Evolutionary conservation across 1,140 invertebrate species (phyloP), one percentile per base, ranked within the genome.

Genomic region (Bombus superbus): DNA sequence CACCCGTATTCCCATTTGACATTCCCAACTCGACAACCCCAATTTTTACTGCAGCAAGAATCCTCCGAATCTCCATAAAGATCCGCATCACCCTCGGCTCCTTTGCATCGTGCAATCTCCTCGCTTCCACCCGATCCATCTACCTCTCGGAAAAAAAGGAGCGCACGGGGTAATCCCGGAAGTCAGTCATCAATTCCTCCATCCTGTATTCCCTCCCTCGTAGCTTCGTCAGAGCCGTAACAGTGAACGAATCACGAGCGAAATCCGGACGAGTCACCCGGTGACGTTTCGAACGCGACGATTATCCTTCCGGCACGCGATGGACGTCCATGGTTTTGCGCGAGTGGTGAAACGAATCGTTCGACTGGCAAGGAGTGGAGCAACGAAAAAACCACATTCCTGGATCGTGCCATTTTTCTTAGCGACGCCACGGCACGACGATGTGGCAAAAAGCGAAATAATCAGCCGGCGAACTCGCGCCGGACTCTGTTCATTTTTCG

Each of bases 371-470:
- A 35, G 59, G 59, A 47, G 25, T 35, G 78, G 25, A 10, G 5
- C 69, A 47, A 32, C 72, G 77, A 81, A 89, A 90, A 90, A 90
- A 90, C 89, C 57, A 80, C 78, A 81, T 83, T 90, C 82, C 64
- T 57, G 78, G 88, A 87, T 87, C 86, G 75, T 40, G 88, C 73
- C 81, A 90, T 90, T 90, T 90, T 88, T 88, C 88, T 87, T 64
- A 35, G 40, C 68, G 74, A 68, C 75, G 68, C 76, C 69, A 35
- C 62, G 72, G 62, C 53, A 68, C 71, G 35, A 64, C 59, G 18
- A 13, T 18, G 18, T n/a, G 57, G 69, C 86, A 90, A 90, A 90
- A 90, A 90, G 72, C 78, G 47, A 90, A 90, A 90, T 90, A 90
- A 90, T 90, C 89, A 89, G 42, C 86, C 35, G 68, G 75, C 35